These are phyloP conservation scores for Anabacerthia variegaticeps DNA, from an alignment of 2,797 vertebrate species.

Conservation along the genomic window DNA sequence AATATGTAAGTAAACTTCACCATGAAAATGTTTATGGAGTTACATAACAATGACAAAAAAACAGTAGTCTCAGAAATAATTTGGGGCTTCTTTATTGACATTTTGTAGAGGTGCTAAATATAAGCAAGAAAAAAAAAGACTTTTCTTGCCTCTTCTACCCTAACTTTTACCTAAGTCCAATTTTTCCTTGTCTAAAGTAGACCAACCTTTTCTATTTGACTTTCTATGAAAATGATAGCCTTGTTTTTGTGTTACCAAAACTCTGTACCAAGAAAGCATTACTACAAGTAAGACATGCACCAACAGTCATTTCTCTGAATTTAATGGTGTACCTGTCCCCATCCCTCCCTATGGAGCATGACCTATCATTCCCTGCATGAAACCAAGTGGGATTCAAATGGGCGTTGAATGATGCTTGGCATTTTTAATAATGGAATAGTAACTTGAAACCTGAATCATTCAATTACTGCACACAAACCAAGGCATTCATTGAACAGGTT, in stretches of 20 bases:
- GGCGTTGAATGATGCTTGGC: not conserved
- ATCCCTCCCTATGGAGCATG: not conserved
- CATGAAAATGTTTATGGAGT: not conserved
- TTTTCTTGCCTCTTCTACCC: not conserved
- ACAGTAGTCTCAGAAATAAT: not conserved
- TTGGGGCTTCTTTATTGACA: not conserved
- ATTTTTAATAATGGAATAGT: not conserved
- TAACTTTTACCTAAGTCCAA: not conserved
- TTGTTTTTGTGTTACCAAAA: not conserved
- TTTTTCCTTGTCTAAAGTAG: not conserved
- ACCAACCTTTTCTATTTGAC: not conserved
- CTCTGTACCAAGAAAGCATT: not conserved
- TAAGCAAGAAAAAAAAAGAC: not conserved
- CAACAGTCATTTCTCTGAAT: not conserved
- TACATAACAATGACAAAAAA: not conserved
- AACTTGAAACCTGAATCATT: not conserved
- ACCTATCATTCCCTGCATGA: not conserved
- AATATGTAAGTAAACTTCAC: not conserved
- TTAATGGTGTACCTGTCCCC: not conserved
- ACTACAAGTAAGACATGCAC: not conserved
- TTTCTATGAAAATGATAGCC: not conserved
- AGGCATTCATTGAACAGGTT: not conserved
- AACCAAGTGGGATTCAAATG: not conserved
- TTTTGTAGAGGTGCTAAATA: not conserved
- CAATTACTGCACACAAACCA: not conserved